Base-by-base conservation (phyloP, 2,797 vertebrate genomes). In the Neostethus bicornis region DNA sequence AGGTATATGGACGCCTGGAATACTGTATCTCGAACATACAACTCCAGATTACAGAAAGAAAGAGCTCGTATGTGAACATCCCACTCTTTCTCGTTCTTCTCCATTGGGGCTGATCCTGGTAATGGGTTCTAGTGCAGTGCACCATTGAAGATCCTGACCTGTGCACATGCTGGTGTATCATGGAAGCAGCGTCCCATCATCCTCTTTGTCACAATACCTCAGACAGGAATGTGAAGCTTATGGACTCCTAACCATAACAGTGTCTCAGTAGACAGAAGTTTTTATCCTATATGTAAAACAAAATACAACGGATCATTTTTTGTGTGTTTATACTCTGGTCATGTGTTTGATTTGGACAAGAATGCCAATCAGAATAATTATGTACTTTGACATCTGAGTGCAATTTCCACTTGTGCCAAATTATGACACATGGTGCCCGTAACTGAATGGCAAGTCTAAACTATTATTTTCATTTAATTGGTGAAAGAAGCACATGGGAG, bases 1-100 rank as follows among this genome's bases (percentile, higher is more conserved):
- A 93, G 96, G 9, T 99, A 99, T 70, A 97, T 98, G 97, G 97
- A 99, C 8, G 89, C 95, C 48, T 99, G 97, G 97, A 98, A 98
- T 86, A 96, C 94, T 0, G 96, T 98, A 49, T 99, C 96, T 20
- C 91, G 94, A 44, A 92, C 97, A 11, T 99, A 99, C 87, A 98
- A 95, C 79, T 94, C 95, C 8, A 93, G 97, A 77, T 75, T 99
- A 80, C 96, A 99, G 88, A 89, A 87, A 73, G 97, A 98, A 78
- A 88, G 96, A 66, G 95, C 96, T 20, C 95, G 94, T 57, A 95
- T 99, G 92, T 99, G 88, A 95, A 49, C 51, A 14, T 20, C 60
- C 29, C 38, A 17, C 28, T 34, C 13, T 7, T 51, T 52, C 7
- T 37, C 26, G 10, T 37, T 42, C 31, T 26, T 39, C 51, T 54